Evolutionary conservation across 2,797 vertebrate species (phyloP).

Genomic region (Chelon labrosus): DNA sequence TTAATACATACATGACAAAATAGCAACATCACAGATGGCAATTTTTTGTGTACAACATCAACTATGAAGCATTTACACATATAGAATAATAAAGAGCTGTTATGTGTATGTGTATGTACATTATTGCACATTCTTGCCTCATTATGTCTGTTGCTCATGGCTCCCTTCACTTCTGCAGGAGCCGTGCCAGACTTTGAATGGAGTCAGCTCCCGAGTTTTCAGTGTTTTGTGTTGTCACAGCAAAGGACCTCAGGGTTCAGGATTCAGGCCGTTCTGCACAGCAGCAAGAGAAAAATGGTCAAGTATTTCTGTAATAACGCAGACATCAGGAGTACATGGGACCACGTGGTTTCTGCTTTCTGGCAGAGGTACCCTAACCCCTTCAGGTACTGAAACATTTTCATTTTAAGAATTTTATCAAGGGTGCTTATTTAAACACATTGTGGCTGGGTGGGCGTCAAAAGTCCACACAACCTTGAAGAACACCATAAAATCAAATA

Average conservation of each 20-base stretch:
- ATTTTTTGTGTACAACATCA: not conserved
- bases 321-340: slow-evolving; percentile 83
- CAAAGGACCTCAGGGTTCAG: slow-evolving; percentile 28
- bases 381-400: slow-evolving; percentile 78
- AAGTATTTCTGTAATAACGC: slow-evolving; percentile 80
- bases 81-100: no score
- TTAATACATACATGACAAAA: no score
- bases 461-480: not conserved
- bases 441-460: not conserved
- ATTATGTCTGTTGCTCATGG: not conserved
- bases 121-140: no score
- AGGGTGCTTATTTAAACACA: not conserved
- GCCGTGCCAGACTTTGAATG: slow-evolving; percentile 69
- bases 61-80: no score
- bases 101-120: no score
- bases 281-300: slow-evolving; percentile 75
- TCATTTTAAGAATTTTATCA: not conserved
- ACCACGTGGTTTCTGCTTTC: slow-evolving; percentile 85
- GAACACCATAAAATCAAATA: no score
- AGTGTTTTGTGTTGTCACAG: slow-evolving; percentile 33
- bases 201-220: slow-evolving; percentile 61
- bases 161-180: slow-evolving; percentile 32
- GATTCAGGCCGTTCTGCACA: slow-evolving; percentile 33
- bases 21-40: not conserved
- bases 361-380: slow-evolving; percentile 88